Evolutionary conservation across 2,888 invertebrate genomes (phyloP), one percentile per base, ranked within the genome.

Genomic region (Timema cristinae): DNA sequence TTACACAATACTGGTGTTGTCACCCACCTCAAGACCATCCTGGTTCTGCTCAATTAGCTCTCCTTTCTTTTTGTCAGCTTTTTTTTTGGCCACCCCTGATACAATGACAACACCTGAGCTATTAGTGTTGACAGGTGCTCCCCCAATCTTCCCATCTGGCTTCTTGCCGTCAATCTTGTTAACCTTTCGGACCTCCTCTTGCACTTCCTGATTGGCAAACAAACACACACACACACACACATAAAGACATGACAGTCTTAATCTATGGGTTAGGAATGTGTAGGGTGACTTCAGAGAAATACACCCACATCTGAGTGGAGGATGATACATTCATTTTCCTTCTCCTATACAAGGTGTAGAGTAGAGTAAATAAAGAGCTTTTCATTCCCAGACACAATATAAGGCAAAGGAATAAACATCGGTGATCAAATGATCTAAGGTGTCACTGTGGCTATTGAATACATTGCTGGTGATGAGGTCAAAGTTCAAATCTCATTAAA

Each of bases 21-120:
- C n/a, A 32, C 47, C 47, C 79, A 85, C 85, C 82, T 89, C 99
- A 74, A 98, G 84, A 0, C 95, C 97, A 81, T 99, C 98, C 82
- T 97, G 96, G 83, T 99, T 98, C 81, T 97, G 98, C 82, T 99
- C 98, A 79, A 99, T 96, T n/a, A 99, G 84, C 83, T 99, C 98
- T 70, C 99, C 99, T 80, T 98, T 97, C 77, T 93, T 90, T 77
- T 90, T 91, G 49, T 87, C 86, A 51, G 88, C 85, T 75, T 89
- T 89, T 79, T 92, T 92, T 81, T 95, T 95, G 0, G 94, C 93
- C 7, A 93, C 90, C 7, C 94, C 94, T 0, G 93, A 92, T 5
- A 95, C 86, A 72, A 95, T 93, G 2, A 94, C 90, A 1, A 94
- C 87, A 9, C 74, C 74, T 6, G 73, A 63, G 52, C 72, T 74